Base-by-base conservation (phyloP, 2,113 vertebrate species). In the Caloenas nicobarica region DNA sequence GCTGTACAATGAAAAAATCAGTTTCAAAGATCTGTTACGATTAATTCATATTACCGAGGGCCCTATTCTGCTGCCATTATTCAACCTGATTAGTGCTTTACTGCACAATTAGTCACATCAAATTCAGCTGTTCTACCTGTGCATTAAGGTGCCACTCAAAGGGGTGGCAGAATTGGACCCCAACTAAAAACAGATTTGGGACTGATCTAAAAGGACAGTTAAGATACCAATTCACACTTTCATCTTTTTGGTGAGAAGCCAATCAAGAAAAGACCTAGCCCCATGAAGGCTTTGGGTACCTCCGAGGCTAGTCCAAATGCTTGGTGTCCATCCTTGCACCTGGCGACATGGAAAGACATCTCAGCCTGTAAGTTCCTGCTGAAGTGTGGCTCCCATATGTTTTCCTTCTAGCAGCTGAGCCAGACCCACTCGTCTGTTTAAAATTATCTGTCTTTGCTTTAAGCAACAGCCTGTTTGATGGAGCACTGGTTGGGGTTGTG, bases 1-100 rank as follows among this genome's bases (percentile, higher is more conserved):
- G 88, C 90, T 94, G 88, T 97, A 96, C 92, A 93, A 96, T 79
- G 94, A 76, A 92, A 96, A 96, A 92, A 93, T 72, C 76, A 50
- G 58, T 89, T 96, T 91, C 80, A 73, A 84, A 95, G 86, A 96
- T 94, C 57, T 87, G 57, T 77, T 97, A 88, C 91, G 93, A 95
- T 94, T 97, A 97, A 96, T 94, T 97, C 89, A 94, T 94, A 93
- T 78, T 94, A 97, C 88, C 8, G 44, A 92, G 83, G 88, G 92
- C 73, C 91, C 81, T 69, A 96, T 95, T 96, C 96, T 95, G 91
- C 44, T 93, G 70, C 57, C 77, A 91, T 96, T 96, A 85, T 76
- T 97, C 95, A 92, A 18, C 25, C 53, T 91, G 93, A 96, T 96
- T 93, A 96, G 72, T 72, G 29, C 66, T 96, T 92, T 82, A 66